These are phyloP conservation scores for Cordilura impudica DNA, from an alignment of 2,888 invertebrate genomes.

Conservation along the genomic window DNA sequence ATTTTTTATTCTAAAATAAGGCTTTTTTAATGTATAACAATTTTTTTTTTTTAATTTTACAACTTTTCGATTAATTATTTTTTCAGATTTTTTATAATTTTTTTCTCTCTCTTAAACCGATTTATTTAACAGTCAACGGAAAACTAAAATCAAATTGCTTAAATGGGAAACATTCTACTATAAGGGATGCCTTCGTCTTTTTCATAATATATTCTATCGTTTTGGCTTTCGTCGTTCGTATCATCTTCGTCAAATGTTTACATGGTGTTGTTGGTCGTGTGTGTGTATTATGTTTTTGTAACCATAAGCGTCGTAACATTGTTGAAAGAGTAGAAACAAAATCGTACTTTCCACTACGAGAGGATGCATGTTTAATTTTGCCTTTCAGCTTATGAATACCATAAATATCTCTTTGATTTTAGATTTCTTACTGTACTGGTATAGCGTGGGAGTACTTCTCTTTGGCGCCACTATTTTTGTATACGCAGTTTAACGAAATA, in stretches of 20 bases:
- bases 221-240: slow-evolving; percentile 17
- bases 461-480: slow-evolving; percentile 50
- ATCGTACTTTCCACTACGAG: slow-evolving; percentile 22
- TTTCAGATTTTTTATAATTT: neutral
- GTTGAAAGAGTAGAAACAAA: slow-evolving; percentile 7
- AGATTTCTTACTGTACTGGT: slow-evolving; percentile 28
- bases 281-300: neutral
- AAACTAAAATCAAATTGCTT: slow-evolving; percentile 51
- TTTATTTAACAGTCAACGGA: slow-evolving; percentile 54
- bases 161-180: slow-evolving; percentile 14
- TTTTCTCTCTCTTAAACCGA: slow-evolving; percentile 39
- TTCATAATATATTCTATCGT: slow-evolving; percentile 32
- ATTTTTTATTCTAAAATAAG: neutral
- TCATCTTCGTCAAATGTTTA: slow-evolving; percentile 15
- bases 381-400: slow-evolving; percentile 5
- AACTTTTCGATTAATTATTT: neutral
- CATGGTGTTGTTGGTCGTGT: slow-evolving; percentile 21
- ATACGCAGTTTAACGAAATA: neutral
- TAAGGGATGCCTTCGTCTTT: slow-evolving; percentile 26
- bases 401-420: slow-evolving; percentile 39
- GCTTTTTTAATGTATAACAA: neutral
- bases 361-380: neutral
- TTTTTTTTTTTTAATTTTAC: slow-evolving; percentile 2
- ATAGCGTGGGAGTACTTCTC: slow-evolving; percentile 57
- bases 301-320: slow-evolving; percentile 24